Conservation (phyloP, 2,797 vertebrate genomes). For the Sebastes steindachneri region DNA sequence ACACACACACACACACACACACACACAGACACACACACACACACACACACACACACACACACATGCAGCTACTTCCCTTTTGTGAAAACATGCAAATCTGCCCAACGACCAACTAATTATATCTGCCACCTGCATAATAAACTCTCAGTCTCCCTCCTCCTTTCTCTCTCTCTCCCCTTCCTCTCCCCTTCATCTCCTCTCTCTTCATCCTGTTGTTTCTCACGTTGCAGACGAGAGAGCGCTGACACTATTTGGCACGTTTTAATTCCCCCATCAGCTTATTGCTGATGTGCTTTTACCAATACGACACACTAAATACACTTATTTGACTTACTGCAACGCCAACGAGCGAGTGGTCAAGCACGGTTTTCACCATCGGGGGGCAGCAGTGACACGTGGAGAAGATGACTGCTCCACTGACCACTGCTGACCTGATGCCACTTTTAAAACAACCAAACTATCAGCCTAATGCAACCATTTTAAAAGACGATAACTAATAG, state of each 20-base stretch:
- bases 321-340: background rate
- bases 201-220: constrained; percentile 31
- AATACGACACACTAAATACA: background rate
- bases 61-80: constrained; percentile 83
- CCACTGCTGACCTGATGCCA: constrained; percentile 23
- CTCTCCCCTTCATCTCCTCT: constrained; percentile 11
- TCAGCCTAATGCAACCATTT: background rate
- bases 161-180: constrained; percentile 11
- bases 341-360: constrained; percentile 6
- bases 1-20: constrained; percentile 8
- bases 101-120: constrained; percentile 88
- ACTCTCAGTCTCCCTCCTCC: constrained; percentile 61
- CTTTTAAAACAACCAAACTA: background rate
- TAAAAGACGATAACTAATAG: background rate
- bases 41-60: constrained; percentile 36
- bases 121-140: constrained; percentile 87
- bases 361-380: constrained; percentile 54
- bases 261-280: background rate
- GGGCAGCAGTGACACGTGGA: constrained; percentile 66
- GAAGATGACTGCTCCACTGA: constrained; percentile 26
- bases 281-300: background rate
- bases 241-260: background rate
- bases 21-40: constrained; percentile 21
- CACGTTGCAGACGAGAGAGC: background rate
- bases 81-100: constrained; percentile 87